Evolutionary conservation across 2,888 invertebrate species (phyloP), one percentile per base, ranked within the genome.

Genomic region (Dinocampus coccinellae): DNA sequence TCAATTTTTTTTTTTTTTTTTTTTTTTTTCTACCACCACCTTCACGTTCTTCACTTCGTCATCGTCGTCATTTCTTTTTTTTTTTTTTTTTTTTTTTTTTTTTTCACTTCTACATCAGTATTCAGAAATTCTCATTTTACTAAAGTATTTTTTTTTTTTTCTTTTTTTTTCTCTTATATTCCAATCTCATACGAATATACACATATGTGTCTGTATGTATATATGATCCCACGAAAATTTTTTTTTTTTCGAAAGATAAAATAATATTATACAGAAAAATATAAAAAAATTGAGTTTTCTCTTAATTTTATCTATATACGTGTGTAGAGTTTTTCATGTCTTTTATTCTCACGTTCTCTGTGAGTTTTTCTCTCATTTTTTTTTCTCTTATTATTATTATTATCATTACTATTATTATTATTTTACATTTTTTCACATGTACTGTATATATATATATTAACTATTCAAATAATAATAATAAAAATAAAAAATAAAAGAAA

Each of bases 341-440:
- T n/a, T n/a, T n/a, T n/a, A n/a, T n/a, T n/a, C n/a, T n/a, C n/a
- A n/a, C n/a, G n/a, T n/a, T n/a, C n/a, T n/a, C n/a, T n/a, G n/a
- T n/a, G n/a, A n/a, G n/a, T n/a, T n/a, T n/a, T n/a, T n/a, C n/a
- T n/a, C n/a, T n/a, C n/a, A n/a, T n/a, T n/a, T n/a, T n/a, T n/a
- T n/a, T n/a, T n/a, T n/a, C n/a, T n/a, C n/a, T n/a, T n/a, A n/a
- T n/a, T n/a, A n/a, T n/a, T n/a, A n/a, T n/a, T n/a, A n/a, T 7
- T 47, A 6, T 10, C 10, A 10, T 36, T 36, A 36, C 10, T 36
- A 10, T 47, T n/a, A 36, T 39, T 36, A 64, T 47, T 53, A 62
- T 62, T 65, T 22, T 13, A 33, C 55, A 55, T 53, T 33, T 55
- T 34, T 65, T 55, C 34, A 64, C 60, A 16, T 33, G 3, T 29